phyloP scores from a whole-genome alignment of 2,113 vertebrate genomes.

The Atlantisia rogersi region DNA sequence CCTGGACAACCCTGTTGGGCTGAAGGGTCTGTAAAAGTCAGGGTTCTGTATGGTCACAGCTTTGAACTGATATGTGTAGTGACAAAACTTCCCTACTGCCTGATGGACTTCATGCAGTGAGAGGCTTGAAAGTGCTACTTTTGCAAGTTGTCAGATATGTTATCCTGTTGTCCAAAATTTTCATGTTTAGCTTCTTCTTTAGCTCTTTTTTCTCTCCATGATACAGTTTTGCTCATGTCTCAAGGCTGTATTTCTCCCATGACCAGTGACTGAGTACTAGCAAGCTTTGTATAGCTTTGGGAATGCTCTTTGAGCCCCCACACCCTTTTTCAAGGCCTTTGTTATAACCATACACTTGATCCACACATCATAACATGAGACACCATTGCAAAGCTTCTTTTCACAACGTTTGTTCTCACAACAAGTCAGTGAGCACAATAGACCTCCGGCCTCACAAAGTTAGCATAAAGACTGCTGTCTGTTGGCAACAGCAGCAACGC shows the following conservation, averaged over 20 bases:
- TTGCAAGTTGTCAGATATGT: not conserved
- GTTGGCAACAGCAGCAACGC: not conserved
- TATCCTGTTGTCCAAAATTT: not conserved
- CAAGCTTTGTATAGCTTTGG: not conserved
- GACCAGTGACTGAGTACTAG: not conserved
- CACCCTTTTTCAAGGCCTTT: not conserved
- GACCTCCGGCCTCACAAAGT: not conserved
- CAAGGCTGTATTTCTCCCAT: not conserved
- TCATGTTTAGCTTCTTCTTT: not conserved
- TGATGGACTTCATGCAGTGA: not conserved
- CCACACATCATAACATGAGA: rapidly evolving
- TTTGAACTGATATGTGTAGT: not conserved
- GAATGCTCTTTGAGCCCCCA: not conserved
- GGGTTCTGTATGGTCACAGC: not conserved
- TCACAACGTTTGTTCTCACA: not conserved
- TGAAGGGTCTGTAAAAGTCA: not conserved
- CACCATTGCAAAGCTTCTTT: not conserved
- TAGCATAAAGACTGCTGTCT: not conserved
- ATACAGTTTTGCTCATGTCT: not conserved
- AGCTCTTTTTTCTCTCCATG: not conserved
- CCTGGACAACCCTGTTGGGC: not conserved
- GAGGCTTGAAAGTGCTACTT: not conserved
- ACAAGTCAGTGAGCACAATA: not conserved
- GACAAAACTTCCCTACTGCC: not conserved
- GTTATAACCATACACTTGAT: not conserved